Percentiles rank a stretch among this genome's conserved stretches.
Conservation (phyloP, 2,888 invertebrate genomes). For the Drosophila picticornis region DNA sequence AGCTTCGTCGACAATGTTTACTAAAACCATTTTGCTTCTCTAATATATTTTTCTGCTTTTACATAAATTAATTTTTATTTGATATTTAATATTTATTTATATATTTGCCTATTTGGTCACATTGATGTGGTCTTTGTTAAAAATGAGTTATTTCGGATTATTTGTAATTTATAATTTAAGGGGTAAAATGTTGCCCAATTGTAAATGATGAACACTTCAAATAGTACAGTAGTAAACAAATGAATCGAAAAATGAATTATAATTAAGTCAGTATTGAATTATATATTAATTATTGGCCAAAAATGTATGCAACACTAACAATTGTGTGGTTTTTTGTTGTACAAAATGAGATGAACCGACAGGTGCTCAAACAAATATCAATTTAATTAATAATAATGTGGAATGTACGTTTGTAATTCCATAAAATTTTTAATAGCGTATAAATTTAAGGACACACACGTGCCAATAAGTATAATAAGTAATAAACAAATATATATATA, state of each 20-base stretch:
- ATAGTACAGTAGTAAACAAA: neutral
- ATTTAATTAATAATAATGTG: neutral
- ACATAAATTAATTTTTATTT: conserved; percentile 11
- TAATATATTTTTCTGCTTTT: neutral
- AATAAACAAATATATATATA: neutral
- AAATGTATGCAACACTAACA: conserved; percentile 2
- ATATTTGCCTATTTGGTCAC: conserved; percentile 5
- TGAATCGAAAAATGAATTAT: conserved; percentile 1
- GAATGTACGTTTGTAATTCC: neutral
- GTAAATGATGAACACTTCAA: neutral
- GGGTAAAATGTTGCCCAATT: neutral
- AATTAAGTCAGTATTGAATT: neutral
- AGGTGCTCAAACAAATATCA: neutral
- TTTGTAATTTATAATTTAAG: neutral
- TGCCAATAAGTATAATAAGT: neutral
- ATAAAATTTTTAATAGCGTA: neutral
- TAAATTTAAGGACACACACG: neutral
- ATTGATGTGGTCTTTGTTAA: conserved; percentile 9
- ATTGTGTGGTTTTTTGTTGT: conserved; percentile 6
- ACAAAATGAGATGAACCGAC: neutral
- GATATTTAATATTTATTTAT: neutral
- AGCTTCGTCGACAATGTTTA: neutral
- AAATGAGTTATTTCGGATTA: neutral
- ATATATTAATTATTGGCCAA: neutral
- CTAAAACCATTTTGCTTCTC: neutral